Base-by-base conservation (phyloP, 1,140 invertebrate genomes). In the Micrasema longulum region DNA sequence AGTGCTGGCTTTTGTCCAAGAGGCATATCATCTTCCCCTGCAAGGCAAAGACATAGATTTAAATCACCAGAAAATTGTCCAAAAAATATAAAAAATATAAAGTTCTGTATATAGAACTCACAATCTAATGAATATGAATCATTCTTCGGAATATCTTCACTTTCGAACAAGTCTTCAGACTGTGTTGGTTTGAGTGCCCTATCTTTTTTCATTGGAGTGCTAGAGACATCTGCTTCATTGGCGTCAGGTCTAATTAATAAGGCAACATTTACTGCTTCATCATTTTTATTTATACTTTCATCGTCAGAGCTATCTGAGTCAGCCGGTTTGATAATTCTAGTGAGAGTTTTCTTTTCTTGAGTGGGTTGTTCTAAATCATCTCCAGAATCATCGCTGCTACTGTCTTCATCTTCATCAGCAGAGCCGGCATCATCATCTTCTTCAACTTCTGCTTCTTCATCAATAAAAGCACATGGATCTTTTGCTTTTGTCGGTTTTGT, bases 371-470 rank as follows among this genome's bases (percentile, higher is more conserved):
- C 53, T 20, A 78, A 74, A 62, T 82, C 77, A 45, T 83, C 81
- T 69, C 81, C 75, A 4, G 81, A 78, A 57, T 79, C 78, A 43
- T 83, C 81, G 23, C 79, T 77, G 65, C 81, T 77, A 64, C 80
- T 76, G 64, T 81, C 79, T 65, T 80, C 68, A 65, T 74, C 71
- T 26, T 78, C 72, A 64, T 78, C 71, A 12, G 60, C 63, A 69
- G 77, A 60, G 68, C 57, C 62, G 60, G 75, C 70, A 60, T 81
- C 82, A 72, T 82, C 71, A 52, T 80, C 80, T 50, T 81, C 85
- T 62, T 81, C 82, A 55, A 85, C 80, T 69, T 84, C 81, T 68
- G 83, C 70, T 72, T 81, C 79, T 74, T 84, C 78, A 72, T 83
- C 81, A 26, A 79, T 71, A 48, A 78, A 78, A 5, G 78, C 76